Percentiles rank a stretch among this genome's conserved stretches.
These are phyloP conservation scores for Nycteola revayana DNA, from an alignment of 2,888 invertebrate genomes.

Conservation along the genomic window DNA sequence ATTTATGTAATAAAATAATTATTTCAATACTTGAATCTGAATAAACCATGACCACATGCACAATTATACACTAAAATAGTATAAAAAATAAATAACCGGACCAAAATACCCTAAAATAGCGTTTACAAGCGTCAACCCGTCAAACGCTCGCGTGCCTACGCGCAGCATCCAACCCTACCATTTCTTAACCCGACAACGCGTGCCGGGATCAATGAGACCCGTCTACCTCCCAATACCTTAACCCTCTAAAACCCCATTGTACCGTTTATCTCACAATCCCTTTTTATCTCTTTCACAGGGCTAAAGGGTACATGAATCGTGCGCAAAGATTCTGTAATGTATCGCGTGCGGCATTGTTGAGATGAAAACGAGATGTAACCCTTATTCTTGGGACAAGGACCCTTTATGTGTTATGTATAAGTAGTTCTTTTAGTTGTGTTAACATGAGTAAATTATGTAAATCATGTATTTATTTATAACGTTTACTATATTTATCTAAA, in stretches of 20 bases:
- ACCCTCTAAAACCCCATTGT: conserved; percentile 48
- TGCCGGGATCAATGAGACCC: conserved; percentile 69
- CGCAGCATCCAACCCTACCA: conserved; percentile 64
- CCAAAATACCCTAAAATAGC: conserved; percentile 24
- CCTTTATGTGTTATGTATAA: conserved; percentile 36
- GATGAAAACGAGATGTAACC: conserved; percentile 59
- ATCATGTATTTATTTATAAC: no score
- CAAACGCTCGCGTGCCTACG: conserved; percentile 48
- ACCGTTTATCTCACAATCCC: conserved; percentile 67
- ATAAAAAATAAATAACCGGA: conserved; percentile 3
- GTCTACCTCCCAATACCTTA: conserved; percentile 55
- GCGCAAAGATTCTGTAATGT: conserved; percentile 72
- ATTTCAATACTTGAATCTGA: no score
- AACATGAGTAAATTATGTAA: no score
- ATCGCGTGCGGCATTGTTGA: conserved; percentile 71
- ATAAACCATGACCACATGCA: no score
- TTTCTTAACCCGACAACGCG: conserved; percentile 67
- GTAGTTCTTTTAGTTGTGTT: no score
- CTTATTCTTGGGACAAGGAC: conserved; percentile 37
- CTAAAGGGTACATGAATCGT: conserved; percentile 71
- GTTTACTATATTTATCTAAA: no score
- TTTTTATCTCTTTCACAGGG: conserved; percentile 61
- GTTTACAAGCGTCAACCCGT: conserved; percentile 36
- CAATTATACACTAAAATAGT: no score
- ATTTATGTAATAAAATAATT: no score